Conservation (phyloP, 2,113 vertebrate genomes). For the Boleophthalmus pectinirostris region DNA sequence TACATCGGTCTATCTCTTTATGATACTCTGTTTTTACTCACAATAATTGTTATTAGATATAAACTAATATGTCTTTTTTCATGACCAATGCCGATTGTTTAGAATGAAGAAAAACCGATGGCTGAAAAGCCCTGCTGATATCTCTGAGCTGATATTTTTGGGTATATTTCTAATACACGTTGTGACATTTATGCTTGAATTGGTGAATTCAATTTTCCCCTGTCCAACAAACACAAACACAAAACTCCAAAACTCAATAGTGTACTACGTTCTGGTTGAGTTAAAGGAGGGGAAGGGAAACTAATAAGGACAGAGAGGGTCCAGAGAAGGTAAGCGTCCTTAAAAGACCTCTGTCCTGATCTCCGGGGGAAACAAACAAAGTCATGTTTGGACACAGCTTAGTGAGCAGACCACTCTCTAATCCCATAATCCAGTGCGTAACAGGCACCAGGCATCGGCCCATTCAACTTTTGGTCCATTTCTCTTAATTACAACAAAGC, state of each 20-base stretch:
- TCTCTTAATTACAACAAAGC: slow-evolving; percentile 9
- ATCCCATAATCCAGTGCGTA: slow-evolving; percentile 10
- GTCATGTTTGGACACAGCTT: slow-evolving; percentile 10
- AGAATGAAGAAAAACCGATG: no score
- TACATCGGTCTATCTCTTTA: no score
- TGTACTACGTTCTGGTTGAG: not conserved
- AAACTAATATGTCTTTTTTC: no score
- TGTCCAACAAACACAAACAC: no score
- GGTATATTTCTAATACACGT: no score
- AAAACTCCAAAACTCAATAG: not conserved
- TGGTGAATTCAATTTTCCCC: no score
- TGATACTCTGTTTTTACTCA: no score
- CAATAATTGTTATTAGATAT: no score
- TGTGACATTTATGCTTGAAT: no score
- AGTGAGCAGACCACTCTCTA: not conserved
- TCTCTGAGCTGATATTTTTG: no score
- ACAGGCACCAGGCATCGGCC: not conserved
- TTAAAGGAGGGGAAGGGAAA: not conserved
- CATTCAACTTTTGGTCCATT: slow-evolving; percentile 1
- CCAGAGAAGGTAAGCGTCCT: not conserved
- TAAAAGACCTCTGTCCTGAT: not conserved
- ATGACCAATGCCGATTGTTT: no score
- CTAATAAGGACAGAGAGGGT: not conserved
- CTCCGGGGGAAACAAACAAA: slow-evolving; percentile 7
- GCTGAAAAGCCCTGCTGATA: no score